These are phyloP conservation scores for Drosophila mayaguana DNA, from an alignment of 2,888 invertebrate genomes.

Conservation along the genomic window DNA sequence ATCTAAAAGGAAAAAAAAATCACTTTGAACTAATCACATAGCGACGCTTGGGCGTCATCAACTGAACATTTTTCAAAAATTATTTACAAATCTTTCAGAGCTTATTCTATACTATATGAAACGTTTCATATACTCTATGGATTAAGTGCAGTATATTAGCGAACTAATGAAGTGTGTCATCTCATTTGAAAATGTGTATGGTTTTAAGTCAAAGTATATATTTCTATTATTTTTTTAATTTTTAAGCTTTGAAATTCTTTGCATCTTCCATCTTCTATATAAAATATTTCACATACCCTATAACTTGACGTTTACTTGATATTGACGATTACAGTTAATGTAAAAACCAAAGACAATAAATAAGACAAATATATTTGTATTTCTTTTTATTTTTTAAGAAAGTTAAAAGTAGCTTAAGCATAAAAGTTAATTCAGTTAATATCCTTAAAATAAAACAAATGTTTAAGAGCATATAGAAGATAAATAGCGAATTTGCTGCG, in stretches of 20 bases:
- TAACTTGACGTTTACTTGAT: no score
- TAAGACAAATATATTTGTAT: not conserved
- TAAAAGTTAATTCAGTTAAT: not conserved
- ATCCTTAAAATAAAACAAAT: not conserved
- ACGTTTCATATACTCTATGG: conserved; percentile 6
- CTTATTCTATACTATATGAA: not conserved
- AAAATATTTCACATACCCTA: no score
- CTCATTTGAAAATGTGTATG: not conserved
- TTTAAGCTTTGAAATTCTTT: no score
- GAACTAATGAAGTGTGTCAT: not conserved
- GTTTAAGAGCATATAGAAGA: not conserved
- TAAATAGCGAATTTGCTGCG: not conserved
- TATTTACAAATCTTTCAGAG: conserved; percentile 39
- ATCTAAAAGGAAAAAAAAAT: conserved; percentile 3
- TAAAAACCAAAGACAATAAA: not conserved
- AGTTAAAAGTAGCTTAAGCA: no score
- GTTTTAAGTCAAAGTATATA: not conserved
- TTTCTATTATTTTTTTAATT: not conserved
- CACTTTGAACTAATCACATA: conserved; percentile 32
- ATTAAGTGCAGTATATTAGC: not conserved
- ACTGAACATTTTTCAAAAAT: conserved; percentile 29
- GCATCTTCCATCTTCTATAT: no score
- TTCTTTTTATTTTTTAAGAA: not conserved
- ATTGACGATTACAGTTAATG: not conserved
- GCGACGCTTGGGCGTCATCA: conserved; percentile 40